phyloP scores from a whole-genome alignment of 2,113 vertebrate genomes.

The Peromyscus californicus region DNA sequence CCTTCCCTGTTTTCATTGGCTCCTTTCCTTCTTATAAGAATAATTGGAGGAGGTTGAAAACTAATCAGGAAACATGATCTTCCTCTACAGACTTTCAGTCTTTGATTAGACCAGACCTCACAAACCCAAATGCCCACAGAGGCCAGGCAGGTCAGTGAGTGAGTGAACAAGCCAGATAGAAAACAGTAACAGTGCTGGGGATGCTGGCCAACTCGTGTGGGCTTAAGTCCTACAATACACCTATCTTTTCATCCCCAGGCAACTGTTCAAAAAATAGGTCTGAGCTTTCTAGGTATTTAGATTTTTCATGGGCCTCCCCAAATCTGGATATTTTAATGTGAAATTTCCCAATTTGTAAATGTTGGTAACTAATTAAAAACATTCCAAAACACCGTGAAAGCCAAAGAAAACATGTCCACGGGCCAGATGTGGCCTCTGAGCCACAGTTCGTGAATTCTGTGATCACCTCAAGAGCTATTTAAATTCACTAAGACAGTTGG shows the following conservation, averaged over 20 bases:
- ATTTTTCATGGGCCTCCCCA: slow-evolving; percentile 38
- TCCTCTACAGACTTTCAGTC: background rate
- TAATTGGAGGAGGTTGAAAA: background rate
- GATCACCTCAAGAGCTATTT: slow-evolving; percentile 29
- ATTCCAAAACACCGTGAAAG: slow-evolving; percentile 51
- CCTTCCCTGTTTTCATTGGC: background rate
- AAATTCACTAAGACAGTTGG: slow-evolving; percentile 52
- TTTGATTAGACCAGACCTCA: background rate
- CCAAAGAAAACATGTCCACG: slow-evolving; percentile 53
- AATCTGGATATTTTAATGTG: slow-evolving; percentile 32
- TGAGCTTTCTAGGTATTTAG: background rate
- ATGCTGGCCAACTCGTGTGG: accelerated
- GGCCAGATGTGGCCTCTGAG: slow-evolving; percentile 47
- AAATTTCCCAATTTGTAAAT: slow-evolving; percentile 69
- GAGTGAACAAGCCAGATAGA: background rate
- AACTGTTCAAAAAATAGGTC: background rate
- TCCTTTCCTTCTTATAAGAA: slow-evolving; percentile 11
- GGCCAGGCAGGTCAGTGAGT: background rate
- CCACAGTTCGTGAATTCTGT: background rate
- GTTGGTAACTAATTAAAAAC: slow-evolving; percentile 68
- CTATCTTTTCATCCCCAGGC: background rate
- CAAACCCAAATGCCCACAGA: background rate
- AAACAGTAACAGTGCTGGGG: background rate
- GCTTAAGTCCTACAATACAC: background rate
- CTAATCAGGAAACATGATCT: background rate